Conservation (phyloP, 2,888 invertebrate genomes). For the Tribolium freemani region DNA sequence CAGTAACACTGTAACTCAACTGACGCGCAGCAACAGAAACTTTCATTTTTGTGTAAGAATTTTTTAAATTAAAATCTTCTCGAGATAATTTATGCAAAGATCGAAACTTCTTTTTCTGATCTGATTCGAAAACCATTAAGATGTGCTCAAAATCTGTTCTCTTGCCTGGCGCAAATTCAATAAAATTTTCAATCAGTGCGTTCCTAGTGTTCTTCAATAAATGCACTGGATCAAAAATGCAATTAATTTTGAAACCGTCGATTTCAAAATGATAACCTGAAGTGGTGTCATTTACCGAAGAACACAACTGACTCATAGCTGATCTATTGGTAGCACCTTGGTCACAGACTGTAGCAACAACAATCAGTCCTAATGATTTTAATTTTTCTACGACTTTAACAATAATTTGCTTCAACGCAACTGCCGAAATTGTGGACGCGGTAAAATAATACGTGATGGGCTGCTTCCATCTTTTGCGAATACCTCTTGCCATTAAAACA, state of each 20-base stretch:
- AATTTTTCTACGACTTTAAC: not conserved
- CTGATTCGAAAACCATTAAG: not conserved
- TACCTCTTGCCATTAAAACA: slow-evolving; percentile 35
- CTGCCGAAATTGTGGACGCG: slow-evolving; percentile 11
- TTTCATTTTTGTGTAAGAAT: slow-evolving; percentile 6
- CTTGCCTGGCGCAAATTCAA: slow-evolving; percentile 10
- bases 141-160: slow-evolving; percentile 14
- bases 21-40: not conserved
- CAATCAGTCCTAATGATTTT: not conserved
- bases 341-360: slow-evolving; percentile 5
- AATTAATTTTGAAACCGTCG: not conserved
- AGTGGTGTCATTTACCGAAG: not conserved
- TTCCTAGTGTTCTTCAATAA: slow-evolving; percentile 14
- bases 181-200: not conserved
- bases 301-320: not conserved
- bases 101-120: slow-evolving; percentile 9
- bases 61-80: not conserved
- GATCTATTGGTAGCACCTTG: slow-evolving; percentile 19
- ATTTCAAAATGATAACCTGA: slow-evolving; percentile 6
- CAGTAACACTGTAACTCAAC: too few relatives aligned
- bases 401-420: slow-evolving; percentile 12
- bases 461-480: slow-evolving; percentile 40
- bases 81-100: not conserved
- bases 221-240: slow-evolving; percentile 1
- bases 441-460: slow-evolving; percentile 42